Percentiles rank a stretch among this genome's conserved stretches.
These are phyloP conservation scores for Mya arenaria DNA, from an alignment of 1,140 invertebrate species.

Conservation along the genomic window DNA sequence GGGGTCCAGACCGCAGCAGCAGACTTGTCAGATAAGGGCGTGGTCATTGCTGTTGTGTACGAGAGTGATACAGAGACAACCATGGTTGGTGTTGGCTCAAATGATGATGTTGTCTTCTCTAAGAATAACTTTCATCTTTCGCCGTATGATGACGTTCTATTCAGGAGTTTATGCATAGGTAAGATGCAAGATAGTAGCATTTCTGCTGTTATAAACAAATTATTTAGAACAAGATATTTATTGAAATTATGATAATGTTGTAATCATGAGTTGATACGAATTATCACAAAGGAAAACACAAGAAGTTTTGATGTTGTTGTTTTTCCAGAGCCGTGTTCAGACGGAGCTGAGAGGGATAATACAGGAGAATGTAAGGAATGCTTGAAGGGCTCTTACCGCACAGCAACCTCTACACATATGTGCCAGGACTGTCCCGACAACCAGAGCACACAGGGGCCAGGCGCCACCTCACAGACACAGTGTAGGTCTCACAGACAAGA, in stretches of 20 bases:
- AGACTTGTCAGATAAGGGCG: background rate
- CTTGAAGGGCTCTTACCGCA: background rate
- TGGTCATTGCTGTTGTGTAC: constrained; percentile 20
- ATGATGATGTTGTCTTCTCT: constrained; percentile 22
- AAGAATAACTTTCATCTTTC: background rate
- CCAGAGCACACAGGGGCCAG: background rate
- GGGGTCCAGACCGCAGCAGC: background rate
- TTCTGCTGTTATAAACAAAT: too few relatives aligned
- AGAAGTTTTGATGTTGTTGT: too few relatives aligned
- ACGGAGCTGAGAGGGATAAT: background rate
- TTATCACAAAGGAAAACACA: too few relatives aligned
- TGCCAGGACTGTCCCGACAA: background rate
- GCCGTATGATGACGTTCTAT: constrained; percentile 5
- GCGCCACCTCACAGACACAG: background rate
- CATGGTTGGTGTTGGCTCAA: constrained; percentile 7
- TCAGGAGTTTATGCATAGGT: constrained; percentile 33
- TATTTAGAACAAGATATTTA: too few relatives aligned
- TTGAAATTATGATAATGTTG: too few relatives aligned
- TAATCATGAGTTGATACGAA: too few relatives aligned
- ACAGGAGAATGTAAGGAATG: background rate
- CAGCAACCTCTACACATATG: background rate
- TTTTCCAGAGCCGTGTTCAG: constrained; percentile 19
- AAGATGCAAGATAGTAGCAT: too few relatives aligned
- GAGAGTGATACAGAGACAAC: background rate
- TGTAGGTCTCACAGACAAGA: background rate